phyloP scores from a whole-genome alignment of 2,113 vertebrate species.

The Mus musculus region DNA sequence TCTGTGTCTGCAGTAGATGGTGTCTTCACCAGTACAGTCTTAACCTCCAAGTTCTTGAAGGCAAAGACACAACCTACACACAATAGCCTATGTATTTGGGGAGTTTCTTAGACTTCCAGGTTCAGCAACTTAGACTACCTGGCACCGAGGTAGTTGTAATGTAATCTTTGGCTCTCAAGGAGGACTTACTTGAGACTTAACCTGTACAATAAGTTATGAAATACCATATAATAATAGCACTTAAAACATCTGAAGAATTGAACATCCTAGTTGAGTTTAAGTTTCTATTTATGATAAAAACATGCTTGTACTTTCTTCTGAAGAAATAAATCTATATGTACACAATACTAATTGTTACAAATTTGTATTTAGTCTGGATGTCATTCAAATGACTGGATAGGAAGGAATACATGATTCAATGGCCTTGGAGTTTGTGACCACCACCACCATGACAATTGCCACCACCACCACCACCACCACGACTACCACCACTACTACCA shows the following conservation, averaged over 20 bases:
- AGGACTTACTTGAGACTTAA: conserved; percentile 49
- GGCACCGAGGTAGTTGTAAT: background rate
- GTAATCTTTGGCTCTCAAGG: background rate
- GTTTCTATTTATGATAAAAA: background rate
- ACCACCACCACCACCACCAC: too few species aligned
- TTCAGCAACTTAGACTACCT: background rate
- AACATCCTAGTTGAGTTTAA: background rate
- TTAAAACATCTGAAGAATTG: conserved; percentile 1
- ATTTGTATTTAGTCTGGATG: background rate
- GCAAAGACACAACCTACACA: background rate
- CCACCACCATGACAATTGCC: accelerated
- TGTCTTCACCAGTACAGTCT: background rate
- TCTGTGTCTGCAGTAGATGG: background rate
- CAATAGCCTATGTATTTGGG: background rate
- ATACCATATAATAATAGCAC: conserved; percentile 21
- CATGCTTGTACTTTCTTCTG: background rate
- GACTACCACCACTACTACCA: background rate
- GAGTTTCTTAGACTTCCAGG: background rate
- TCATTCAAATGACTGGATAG: background rate
- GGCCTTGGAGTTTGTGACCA: background rate
- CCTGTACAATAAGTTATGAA: conserved; percentile 42
- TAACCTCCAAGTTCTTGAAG: background rate
- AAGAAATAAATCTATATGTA: background rate
- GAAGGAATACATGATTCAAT: background rate
- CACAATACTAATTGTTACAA: too few species aligned